Evolutionary conservation across 1,140 invertebrate genomes (phyloP), one percentile per base, ranked within the genome.

Genomic region (Drosophila aff.): DNA sequence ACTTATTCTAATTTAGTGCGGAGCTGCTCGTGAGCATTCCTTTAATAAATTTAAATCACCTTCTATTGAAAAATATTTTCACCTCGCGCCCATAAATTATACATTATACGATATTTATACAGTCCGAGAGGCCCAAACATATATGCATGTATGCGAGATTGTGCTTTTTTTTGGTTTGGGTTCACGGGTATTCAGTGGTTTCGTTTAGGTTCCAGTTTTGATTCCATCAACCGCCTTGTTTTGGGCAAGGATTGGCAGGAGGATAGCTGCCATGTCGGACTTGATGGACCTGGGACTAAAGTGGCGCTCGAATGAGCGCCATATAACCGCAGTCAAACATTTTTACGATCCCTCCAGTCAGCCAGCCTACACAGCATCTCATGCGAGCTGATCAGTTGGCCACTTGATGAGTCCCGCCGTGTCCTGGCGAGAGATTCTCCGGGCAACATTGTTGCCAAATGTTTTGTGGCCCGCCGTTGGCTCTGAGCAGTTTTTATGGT

Each of bases 21-120:
- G 59, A 76, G 76, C 83, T 87, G 82, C 76, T 87, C 82, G 76
- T 84, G 78, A 85, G 81, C 85, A 89, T 90, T 90, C 85, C 85
- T 90, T 90, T 90, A 90, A 90, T 90, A 90, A 90, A 90, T 90
- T 90, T 90, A 90, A 90, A 90, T 90, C 85, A 90, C 85, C 85
- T 90, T 90, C 85, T 90, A 90, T 90, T 90, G 85, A 90, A 90
- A 55, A 90, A 90, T 85, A 90, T 90, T 90, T 90, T 90, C 85
- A 90, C 85, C 86, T 90, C 82, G 64, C 38, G 85, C 75, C 71
- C 85, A 89, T 89, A 89, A 89, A 89, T 89, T 89, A 89, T 81
- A 63, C 72, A 78, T 50, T 78, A 71, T 78, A 78, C 58, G 65
- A 71, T 69, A 71, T 69, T 63, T 63, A 78, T 61, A 79, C 57